phyloP scores from a whole-genome alignment of 2,113 vertebrate genomes.

The Benthochromis sp. region DNA sequence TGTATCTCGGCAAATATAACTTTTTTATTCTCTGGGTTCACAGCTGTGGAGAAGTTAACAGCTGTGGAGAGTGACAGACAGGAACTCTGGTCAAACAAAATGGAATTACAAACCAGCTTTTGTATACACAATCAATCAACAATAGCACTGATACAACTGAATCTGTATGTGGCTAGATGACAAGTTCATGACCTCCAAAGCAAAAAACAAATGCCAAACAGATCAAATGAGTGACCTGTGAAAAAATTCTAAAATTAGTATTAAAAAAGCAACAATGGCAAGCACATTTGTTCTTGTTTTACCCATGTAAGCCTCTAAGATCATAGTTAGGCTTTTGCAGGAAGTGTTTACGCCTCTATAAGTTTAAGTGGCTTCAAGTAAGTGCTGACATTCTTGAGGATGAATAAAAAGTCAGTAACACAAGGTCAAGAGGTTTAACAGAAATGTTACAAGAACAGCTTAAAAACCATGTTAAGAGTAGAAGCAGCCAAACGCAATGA shows the following conservation, averaged over 20 bases:
- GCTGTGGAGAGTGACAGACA: slow-evolving; percentile 65
- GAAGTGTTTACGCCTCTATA: background rate
- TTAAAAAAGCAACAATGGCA: background rate
- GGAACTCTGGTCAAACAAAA: slow-evolving; percentile 5
- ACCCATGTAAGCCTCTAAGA: background rate
- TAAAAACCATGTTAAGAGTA: background rate
- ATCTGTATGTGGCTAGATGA: background rate
- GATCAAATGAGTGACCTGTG: background rate
- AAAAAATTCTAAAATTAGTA: background rate
- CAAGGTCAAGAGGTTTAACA: background rate
- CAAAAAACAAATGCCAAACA: background rate
- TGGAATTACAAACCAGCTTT: background rate
- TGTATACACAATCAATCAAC: background rate
- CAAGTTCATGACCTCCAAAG: background rate
- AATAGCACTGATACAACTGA: background rate
- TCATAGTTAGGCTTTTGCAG: background rate
- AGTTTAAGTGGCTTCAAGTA: background rate
- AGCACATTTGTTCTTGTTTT: background rate
- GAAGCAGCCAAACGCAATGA: background rate
- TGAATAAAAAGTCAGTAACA: background rate
- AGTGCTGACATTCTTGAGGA: background rate
- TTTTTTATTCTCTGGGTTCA: slow-evolving; percentile 83
- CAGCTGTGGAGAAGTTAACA: slow-evolving; percentile 73
- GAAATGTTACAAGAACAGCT: background rate
- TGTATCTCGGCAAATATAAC: slow-evolving; percentile 85